Percentiles rank a stretch among this genome's conserved stretches.
phyloP scores from a whole-genome alignment of 2,888 invertebrate genomes.

The Machimus atricapillus region DNA sequence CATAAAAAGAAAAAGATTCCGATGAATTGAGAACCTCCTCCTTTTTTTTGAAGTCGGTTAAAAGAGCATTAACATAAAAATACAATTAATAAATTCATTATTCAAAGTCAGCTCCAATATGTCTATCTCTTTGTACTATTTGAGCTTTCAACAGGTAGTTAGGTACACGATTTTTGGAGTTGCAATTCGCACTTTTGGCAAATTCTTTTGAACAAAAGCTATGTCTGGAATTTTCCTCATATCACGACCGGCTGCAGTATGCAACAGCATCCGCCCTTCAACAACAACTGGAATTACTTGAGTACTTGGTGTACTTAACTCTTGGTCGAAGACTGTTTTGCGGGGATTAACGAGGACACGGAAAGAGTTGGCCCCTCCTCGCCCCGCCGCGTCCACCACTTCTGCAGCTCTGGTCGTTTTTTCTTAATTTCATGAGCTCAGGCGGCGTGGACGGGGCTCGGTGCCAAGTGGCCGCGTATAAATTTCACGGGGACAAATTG shows the following conservation, averaged over 20 bases:
- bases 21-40: too few species aligned
- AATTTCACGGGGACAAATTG: conserved; percentile 35
- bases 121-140: too few species aligned
- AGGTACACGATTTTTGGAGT: too few species aligned
- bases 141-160: background rate
- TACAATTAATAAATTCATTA: too few species aligned
- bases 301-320: background rate
- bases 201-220: background rate
- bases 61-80: too few species aligned
- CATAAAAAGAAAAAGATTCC: too few species aligned
- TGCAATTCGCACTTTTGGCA: background rate
- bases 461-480: conserved; percentile 33
- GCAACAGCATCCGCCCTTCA: background rate
- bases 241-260: background rate
- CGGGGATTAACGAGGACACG: background rate
- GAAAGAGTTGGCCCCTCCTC: background rate
- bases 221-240: background rate
- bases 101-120: too few species aligned
- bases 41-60: too few species aligned
- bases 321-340: conserved; percentile 1
- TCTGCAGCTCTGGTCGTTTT: background rate
- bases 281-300: background rate
- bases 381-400: background rate
- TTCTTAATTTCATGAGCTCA: background rate
- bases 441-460: background rate